These are phyloP conservation scores for Nymphicus hollandicus DNA, from an alignment of 2,113 vertebrate genomes.

Conservation along the genomic window DNA sequence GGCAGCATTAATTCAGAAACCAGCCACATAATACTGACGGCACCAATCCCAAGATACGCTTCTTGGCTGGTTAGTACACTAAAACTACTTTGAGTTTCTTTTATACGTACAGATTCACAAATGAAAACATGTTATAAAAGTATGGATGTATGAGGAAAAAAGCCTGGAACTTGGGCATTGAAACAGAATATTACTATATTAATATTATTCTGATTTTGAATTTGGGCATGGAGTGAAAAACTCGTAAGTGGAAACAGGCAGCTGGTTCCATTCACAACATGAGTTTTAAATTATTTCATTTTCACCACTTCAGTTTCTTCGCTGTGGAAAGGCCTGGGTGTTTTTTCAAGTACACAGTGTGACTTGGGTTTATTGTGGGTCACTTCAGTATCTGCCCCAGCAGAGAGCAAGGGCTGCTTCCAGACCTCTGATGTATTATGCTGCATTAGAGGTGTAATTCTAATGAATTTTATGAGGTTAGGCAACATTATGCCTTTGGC, in stretches of 20 bases:
- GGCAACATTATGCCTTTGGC: background rate
- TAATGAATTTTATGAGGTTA: background rate
- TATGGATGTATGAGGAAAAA: background rate
- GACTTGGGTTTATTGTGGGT: background rate
- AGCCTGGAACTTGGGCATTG: rapidly evolving
- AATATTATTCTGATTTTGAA: background rate
- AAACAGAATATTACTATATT: background rate
- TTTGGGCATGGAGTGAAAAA: background rate
- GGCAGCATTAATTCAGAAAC: conserved; percentile 85
- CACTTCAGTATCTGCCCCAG: background rate
- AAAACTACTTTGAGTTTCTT: background rate
- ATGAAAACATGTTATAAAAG: rapidly evolving
- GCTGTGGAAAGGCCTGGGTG: background rate
- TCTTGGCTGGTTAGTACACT: conserved; percentile 87
- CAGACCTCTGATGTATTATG: rapidly evolving
- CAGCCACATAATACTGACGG: conserved; percentile 84
- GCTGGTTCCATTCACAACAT: background rate
- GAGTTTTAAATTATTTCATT: background rate
- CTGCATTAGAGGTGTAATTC: background rate
- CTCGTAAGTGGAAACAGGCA: background rate
- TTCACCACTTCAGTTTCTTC: background rate
- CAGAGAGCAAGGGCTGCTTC: background rate
- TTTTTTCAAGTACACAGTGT: background rate
- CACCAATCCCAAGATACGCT: conserved; percentile 82
- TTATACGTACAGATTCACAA: background rate